These are phyloP conservation scores for Dysmachus trigonus DNA, from an alignment of 2,888 invertebrate species.

Conservation along the genomic window DNA sequence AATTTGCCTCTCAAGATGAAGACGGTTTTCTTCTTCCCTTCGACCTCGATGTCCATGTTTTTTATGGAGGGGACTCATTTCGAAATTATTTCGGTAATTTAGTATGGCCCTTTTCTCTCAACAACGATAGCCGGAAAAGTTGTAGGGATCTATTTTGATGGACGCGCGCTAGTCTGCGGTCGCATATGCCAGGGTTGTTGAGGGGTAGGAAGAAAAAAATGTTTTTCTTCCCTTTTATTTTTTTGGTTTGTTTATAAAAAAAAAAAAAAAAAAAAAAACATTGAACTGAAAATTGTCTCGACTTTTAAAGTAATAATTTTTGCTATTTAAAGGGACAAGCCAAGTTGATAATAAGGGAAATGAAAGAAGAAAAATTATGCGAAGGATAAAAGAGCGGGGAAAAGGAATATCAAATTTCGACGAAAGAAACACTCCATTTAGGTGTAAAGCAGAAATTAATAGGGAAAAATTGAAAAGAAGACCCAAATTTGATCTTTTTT, in stretches of 20 bases:
- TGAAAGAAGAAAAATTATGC: neutral
- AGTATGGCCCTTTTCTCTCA: neutral
- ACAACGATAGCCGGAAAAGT: neutral
- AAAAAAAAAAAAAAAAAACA: too few species aligned
- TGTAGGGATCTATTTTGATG: neutral
- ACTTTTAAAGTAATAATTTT: neutral
- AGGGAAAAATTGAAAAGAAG: neutral
- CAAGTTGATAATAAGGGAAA: neutral
- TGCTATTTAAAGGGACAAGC: neutral
- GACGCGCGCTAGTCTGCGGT: neutral
- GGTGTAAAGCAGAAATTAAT: neutral
- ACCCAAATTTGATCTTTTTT: neutral
- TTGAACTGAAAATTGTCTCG: neutral
- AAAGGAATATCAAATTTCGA: neutral
- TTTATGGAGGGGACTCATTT: neutral
- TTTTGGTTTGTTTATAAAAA: too few species aligned
- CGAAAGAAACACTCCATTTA: neutral
- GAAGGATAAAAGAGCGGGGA: neutral
- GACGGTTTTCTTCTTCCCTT: neutral
- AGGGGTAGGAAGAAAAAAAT: neutral
- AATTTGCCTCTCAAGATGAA: neutral
- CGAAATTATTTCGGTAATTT: neutral
- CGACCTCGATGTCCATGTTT: neutral
- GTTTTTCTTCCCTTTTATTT: neutral
- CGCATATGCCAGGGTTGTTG: neutral